Evolutionary conservation across 2,797 vertebrate species (phyloP), one percentile per base, ranked within the genome.

Genomic region (Cynopterus sphinx): DNA sequence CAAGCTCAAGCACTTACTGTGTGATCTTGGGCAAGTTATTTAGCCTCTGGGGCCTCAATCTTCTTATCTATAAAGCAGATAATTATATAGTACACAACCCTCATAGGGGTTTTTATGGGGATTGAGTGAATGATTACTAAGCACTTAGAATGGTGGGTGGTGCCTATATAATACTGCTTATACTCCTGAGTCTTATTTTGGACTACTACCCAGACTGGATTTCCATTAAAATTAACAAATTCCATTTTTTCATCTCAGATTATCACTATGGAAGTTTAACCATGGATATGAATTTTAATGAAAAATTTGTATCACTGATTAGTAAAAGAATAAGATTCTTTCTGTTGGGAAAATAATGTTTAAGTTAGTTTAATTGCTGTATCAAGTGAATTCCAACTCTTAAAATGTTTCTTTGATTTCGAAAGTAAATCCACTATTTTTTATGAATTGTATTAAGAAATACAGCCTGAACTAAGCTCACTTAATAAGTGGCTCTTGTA

Each of bases 311-410:
- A 63, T 88, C 49, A 26, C 15, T 87, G 31, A 59, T 90, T 43
- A 87, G 88, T 82, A 74, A 87, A 86, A 85, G 33, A 94, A 71
- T 91, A 86, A 94, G n/a, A 92, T 83, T 75, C 43, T 94, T 95
- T 86, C 61, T 91, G 26, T 92, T 73, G 65, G 79, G 36, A 91
- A 82, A 94, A 92, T 92, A 78, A 89, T 95, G 63, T 57, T 86
- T 89, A 88, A 36, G 22, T 82, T 77, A 68, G 65, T 89, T 89
- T 85, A 55, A 55, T 92, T 70, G 24, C 24, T 87, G 6, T 94
- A 87, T 75, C 82, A 81, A 33, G 41, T 88, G 81, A 92, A 87
- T 68, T 95, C 43, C 41, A 88, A 70, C 13, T 39, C 17, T 36
- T 92, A 49, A 95, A 57, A 43, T 74, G 57, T 90, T 87, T 89